phyloP scores from a whole-genome alignment of 2,888 invertebrate genomes.

The Limnephilus auricula region DNA sequence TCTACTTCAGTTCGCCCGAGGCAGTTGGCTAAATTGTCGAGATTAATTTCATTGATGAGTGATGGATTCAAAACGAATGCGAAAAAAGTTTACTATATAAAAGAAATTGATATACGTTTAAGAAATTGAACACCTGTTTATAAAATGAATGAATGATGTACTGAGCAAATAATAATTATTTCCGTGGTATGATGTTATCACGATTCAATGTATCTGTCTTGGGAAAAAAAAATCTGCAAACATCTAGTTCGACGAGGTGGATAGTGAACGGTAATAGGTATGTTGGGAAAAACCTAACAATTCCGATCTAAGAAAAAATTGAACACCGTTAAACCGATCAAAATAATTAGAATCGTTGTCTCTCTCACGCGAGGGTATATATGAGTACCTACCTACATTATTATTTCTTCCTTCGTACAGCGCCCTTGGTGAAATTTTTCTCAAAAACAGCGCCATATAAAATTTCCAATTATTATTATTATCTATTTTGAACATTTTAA shows the following conservation, averaged over 20 bases:
- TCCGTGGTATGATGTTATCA: neutral
- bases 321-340: neutral
- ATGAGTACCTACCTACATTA: no score
- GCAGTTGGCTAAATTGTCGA: slow-evolving; percentile 6
- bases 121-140: slow-evolving; percentile 10
- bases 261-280: neutral
- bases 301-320: neutral
- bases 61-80: slow-evolving; percentile 17
- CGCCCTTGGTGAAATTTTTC: no score
- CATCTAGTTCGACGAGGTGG: neutral
- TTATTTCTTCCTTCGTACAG: no score
- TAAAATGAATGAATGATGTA: neutral
- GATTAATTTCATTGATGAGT: slow-evolving; percentile 29
- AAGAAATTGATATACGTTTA: slow-evolving; percentile 3
- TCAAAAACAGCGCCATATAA: no score
- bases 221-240: neutral
- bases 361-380: no score
- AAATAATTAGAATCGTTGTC: neutral
- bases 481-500: no score
- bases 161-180: neutral
- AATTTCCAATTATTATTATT: no score
- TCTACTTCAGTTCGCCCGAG: neutral
- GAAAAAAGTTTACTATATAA: neutral
- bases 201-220: neutral
- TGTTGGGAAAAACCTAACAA: neutral